phyloP scores from a whole-genome alignment of 2,888 invertebrate species.

The Altica lythri region DNA sequence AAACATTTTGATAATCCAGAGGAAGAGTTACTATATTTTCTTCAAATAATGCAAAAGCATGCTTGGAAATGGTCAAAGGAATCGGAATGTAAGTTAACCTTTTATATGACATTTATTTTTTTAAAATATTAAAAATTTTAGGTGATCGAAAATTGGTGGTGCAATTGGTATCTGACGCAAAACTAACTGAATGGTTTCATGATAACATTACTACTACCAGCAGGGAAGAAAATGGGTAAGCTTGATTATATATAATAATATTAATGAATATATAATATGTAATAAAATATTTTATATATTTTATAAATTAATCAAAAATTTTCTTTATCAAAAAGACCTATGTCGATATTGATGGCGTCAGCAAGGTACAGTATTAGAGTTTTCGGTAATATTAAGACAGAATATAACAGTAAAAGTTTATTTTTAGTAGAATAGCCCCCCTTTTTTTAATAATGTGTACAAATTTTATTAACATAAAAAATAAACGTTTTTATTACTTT shows the following conservation, averaged over 20 bases:
- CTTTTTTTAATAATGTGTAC: too few relatives aligned
- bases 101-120: not conserved
- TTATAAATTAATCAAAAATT: slow-evolving; percentile 41
- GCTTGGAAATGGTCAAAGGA: slow-evolving; percentile 76
- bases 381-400: slow-evolving; percentile 3
- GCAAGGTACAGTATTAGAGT: slow-evolving; percentile 79
- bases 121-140: slow-evolving; percentile 52
- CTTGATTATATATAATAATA: not conserved
- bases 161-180: slow-evolving; percentile 85
- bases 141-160: slow-evolving; percentile 86
- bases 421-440: too few relatives aligned
- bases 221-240: slow-evolving; percentile 66
- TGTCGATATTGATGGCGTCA: slow-evolving; percentile 91
- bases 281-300: slow-evolving; percentile 32
- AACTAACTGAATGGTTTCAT: slow-evolving; percentile 85
- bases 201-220: slow-evolving; percentile 72
- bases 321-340: slow-evolving; percentile 65
- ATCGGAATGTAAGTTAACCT: slow-evolving; percentile 42
- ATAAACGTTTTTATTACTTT: too few relatives aligned
- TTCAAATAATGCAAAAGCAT: slow-evolving; percentile 77
- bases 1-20: slow-evolving; percentile 70
- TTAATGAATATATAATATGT: not conserved
- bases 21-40: slow-evolving; percentile 76
- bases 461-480: too few relatives aligned
- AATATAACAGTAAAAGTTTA: too few relatives aligned